These are phyloP conservation scores for Nothocercus nigrocapillus DNA, from an alignment of 2,113 vertebrate species.

Conservation along the genomic window DNA sequence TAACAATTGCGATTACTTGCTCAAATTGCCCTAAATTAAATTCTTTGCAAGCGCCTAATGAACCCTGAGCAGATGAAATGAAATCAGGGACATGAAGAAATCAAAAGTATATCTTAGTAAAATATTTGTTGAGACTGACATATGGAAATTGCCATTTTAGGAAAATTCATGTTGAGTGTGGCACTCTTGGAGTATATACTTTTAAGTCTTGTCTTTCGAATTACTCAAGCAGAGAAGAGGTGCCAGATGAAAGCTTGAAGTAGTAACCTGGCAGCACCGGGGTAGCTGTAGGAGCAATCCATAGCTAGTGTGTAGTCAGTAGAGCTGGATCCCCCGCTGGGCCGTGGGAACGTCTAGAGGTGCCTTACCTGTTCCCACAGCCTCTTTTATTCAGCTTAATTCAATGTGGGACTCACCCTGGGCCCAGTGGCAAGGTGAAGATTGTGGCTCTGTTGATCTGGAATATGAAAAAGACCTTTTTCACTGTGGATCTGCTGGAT, in stretches of 20 bases:
- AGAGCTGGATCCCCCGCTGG: not conserved
- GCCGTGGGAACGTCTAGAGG: not conserved
- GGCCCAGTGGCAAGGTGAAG: not conserved
- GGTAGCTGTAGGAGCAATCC: not conserved
- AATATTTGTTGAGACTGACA: not conserved
- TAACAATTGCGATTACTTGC: not conserved
- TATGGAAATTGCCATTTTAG: not conserved
- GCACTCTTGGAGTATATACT: not conserved
- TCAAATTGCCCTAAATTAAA: constrained; percentile 20
- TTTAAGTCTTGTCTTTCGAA: not conserved
- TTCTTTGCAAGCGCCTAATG: not conserved
- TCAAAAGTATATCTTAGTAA: not conserved
- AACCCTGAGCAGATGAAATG: not conserved
- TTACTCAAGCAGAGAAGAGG: not conserved
- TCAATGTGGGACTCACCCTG: not conserved
- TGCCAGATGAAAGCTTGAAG: not conserved
- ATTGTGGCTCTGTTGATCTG: not conserved
- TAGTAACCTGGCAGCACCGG: not conserved
- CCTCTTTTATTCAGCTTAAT: not conserved
- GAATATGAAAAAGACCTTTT: not conserved
- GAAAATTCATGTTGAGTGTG: not conserved
- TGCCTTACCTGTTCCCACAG: not conserved
- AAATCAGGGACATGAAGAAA: not conserved
- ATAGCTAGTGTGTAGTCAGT: not conserved
- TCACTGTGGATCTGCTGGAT: not conserved